phyloP scores from a whole-genome alignment of 1,140 invertebrate genomes.

The Tyrophagus putrescentiae region DNA sequence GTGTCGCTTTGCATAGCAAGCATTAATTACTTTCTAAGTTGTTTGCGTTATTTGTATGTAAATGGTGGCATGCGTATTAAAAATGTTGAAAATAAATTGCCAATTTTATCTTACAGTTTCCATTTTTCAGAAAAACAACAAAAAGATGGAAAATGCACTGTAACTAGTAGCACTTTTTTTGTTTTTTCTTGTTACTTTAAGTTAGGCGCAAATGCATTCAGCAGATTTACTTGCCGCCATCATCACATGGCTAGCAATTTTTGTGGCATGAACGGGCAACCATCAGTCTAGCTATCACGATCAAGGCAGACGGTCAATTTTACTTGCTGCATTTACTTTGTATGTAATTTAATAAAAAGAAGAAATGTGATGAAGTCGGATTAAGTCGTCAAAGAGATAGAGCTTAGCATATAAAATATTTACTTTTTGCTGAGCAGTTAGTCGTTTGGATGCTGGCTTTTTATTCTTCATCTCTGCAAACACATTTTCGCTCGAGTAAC shows the following conservation, averaged over 20 bases:
- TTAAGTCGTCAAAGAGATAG: slow-evolving; percentile 9
- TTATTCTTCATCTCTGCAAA: too few species aligned
- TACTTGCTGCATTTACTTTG: background rate
- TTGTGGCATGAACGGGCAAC: too few species aligned
- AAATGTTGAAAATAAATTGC: slow-evolving; percentile 1
- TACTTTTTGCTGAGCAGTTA: too few species aligned
- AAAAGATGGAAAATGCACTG: background rate
- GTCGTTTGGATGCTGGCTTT: too few species aligned
- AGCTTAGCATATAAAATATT: slow-evolving; percentile 4
- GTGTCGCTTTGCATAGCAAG: too few species aligned
- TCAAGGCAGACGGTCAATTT: background rate
- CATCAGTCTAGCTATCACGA: background rate
- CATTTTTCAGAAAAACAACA: background rate
- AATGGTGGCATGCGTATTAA: background rate
- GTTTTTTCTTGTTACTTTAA: too few species aligned
- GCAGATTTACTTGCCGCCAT: background rate
- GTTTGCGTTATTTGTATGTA: slow-evolving; percentile 10
- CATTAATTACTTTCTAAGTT: slow-evolving; percentile 11
- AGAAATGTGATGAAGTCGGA: slow-evolving; percentile 11
- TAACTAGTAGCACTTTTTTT: background rate
- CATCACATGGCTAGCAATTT: background rate
- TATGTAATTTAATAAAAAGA: slow-evolving; percentile 9
- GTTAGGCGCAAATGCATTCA: background rate
- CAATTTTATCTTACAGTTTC: background rate
- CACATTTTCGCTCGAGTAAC: too few species aligned